Base-by-base conservation (phyloP, 1,140 invertebrate genomes). In the Mesaphorura yosii region DNA sequence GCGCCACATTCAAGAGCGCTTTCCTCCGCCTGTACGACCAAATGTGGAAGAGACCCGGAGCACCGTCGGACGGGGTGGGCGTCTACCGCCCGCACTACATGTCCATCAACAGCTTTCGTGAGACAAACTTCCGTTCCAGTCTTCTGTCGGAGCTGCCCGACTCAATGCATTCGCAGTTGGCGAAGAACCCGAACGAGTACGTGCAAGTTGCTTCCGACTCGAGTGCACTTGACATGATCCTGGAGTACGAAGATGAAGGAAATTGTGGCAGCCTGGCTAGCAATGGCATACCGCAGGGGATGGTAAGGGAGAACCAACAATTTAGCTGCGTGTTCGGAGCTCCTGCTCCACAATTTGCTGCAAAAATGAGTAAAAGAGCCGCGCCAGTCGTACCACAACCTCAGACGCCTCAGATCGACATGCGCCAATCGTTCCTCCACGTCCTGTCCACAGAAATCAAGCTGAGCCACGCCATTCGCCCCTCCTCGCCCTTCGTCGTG, bases 341-440 rank as follows among this genome's bases (percentile, higher is more conserved):
- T 22, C 17, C 40, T 19, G 19, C 44, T 7, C 6, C 17, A 7
- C 19, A 25, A 46, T 14, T 26, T 7, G 19, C n/a, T 19, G 47
- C 25, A 29, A 19, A 48, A 22, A 29, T 17, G 4, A 6, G 26
- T 3, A 10, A 12, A 7, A 34, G 19, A 12, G 14, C 29, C 10
- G 23, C 27, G 19, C 12, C 10, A 42, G 22, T 10, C 19, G 14
- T 6, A 15, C 31, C 10, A 20, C 26, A 42, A 39, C 17, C n/a
- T 34, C 7, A 15, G 3, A 20, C 6, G 15, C 44, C 38, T 27
- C 19, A 4, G 2, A 46, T 58, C 19, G 45, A 58, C 20, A 10
- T 58, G 15, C 53, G 53, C 19, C 56, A 58, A 22, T 7, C 31
- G 10, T 38, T 58, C 17, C 27, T 58, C 14, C 56, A 58, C 23